Evolutionary conservation across 2,888 invertebrate species (phyloP), one percentile per base, ranked within the genome.

Genomic region (Eubasilissa splendida): DNA sequence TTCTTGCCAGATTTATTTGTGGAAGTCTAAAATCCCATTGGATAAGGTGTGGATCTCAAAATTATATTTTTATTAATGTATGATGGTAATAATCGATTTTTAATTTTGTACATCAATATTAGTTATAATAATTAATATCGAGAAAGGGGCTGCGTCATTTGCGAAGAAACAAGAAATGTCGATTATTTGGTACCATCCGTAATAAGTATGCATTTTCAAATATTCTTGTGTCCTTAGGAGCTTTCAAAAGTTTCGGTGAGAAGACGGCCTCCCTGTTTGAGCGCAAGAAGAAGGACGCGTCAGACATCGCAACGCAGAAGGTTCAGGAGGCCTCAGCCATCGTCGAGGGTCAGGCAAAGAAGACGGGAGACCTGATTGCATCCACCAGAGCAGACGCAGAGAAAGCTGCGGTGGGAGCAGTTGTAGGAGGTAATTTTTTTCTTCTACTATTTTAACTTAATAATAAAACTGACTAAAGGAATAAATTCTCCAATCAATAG

Each of bases 221-320:
- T 66, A n/a, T 52, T 12, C n/a, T 2, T 42, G 10, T 66, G 7
- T 66, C 66, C 50, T n/a, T 52, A 94, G 93, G 93, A 84, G 94
- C 94, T 83, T 89, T 95, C 88, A 93, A 93, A 88, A 94, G 91
- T 89, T 90, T 95, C 86, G 94, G 94, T 82, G 93, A 93, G 87
- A 93, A 94, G 88, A 94, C 94, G 33, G 93, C 93, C 83, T 93
- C 92, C 76, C 90, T 94, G 84, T 94, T 95, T 88, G 92, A 93
- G 79, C 91, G 91, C 84, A 95, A 94, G 90, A 94, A 94, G 91
- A 93, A 93, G 86, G 94, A 94, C 86, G 93, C 91, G 0, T 92
- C 92, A 83, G 92, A 93, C 85, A 87, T 93, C 82, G 93, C 93
- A 1, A 87, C 90, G 53, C 94, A 94, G 86, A 93, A 92, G 86